Percentiles rank a stretch among this genome's conserved stretches.
Conservation (phyloP, 2,888 invertebrate species). For the Macrosiphum euphorbiae region DNA sequence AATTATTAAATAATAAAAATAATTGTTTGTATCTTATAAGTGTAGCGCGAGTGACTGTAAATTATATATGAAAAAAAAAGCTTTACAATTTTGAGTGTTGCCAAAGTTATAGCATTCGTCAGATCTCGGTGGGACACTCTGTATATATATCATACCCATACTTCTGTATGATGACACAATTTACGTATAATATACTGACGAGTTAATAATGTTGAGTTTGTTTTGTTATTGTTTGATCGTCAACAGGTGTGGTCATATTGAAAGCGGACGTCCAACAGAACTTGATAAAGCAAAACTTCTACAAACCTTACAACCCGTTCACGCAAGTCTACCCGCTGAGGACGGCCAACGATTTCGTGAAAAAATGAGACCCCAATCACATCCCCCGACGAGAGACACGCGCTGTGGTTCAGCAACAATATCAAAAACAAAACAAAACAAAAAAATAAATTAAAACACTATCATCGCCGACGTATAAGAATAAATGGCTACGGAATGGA, state of each 20-base stretch:
- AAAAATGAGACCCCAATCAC: constrained; percentile 34
- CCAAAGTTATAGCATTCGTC: too few relatives aligned
- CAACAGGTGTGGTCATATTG: constrained; percentile 82
- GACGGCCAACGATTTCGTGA: constrained; percentile 65
- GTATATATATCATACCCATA: too few relatives aligned
- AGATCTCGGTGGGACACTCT: too few relatives aligned
- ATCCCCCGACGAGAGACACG: not conserved
- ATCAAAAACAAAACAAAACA: constrained; percentile 43
- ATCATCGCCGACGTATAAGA: not conserved
- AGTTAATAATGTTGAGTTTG: not conserved
- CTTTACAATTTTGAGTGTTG: too few relatives aligned
- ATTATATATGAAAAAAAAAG: too few relatives aligned
- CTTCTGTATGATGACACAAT: too few relatives aligned
- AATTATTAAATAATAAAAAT: too few relatives aligned
- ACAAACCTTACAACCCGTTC: constrained; percentile 72
- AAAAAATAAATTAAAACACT: not conserved
- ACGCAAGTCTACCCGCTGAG: constrained; percentile 64
- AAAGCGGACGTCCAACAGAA: constrained; percentile 80
- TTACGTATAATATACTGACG: not conserved
- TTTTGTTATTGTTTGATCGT: not conserved
- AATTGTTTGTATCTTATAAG: too few relatives aligned
- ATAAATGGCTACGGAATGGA: not conserved
- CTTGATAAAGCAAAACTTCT: constrained; percentile 69
- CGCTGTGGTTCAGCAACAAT: constrained; percentile 43
- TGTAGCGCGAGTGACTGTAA: too few relatives aligned